These are phyloP conservation scores for Habropoda laboriosa DNA, from an alignment of 1,140 invertebrate genomes.

Conservation along the genomic window DNA sequence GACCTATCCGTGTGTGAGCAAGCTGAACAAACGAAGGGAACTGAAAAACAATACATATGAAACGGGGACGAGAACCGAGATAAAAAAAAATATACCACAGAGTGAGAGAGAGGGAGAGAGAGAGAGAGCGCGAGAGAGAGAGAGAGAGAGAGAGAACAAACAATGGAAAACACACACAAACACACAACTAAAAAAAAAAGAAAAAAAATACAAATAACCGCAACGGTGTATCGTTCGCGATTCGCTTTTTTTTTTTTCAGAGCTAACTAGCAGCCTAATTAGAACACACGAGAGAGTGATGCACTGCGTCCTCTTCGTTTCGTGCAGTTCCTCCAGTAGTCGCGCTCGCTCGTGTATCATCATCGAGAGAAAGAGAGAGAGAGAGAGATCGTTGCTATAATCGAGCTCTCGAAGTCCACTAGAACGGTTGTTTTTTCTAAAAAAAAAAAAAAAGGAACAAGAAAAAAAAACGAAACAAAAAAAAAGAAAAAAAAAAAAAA, in stretches of 20 bases:
- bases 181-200: too few species aligned
- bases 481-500: background rate
- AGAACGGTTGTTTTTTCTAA: conserved; percentile 32
- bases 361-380: too few species aligned
- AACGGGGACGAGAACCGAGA: background rate
- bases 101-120: background rate
- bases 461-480: background rate
- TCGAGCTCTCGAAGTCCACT: conserved; percentile 7
- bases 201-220: background rate
- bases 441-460: too few species aligned
- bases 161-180: background rate
- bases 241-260: conserved; percentile 23
- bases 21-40: background rate
- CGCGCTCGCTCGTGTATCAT: conserved; percentile 6
- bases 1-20: background rate
- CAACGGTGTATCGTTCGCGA: background rate
- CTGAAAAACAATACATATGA: background rate
- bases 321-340: background rate
- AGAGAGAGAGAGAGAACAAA: background rate
- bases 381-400: background rate
- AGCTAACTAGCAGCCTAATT: conserved; percentile 24
- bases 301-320: conserved; percentile 23
- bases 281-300: background rate
- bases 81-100: background rate
- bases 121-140: background rate